Evolutionary conservation across 2,888 invertebrate species (phyloP), one percentile per base, ranked within the genome.

Genomic region (Epistrophe eligans): DNA sequence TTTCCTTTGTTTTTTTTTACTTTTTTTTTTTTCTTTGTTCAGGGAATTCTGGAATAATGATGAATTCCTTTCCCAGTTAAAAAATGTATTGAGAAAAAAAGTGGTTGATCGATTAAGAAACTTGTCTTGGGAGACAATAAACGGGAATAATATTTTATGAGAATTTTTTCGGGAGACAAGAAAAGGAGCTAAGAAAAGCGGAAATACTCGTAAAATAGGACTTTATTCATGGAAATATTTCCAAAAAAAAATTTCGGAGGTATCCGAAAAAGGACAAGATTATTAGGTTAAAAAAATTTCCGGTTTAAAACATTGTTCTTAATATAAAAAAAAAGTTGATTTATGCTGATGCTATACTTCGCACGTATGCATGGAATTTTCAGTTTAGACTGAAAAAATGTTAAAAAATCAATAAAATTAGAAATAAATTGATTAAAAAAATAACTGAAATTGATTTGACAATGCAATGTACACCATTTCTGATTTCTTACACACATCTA

Each of bases 41-140:
- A 45, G 45, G 64, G 45, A 50, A 71, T 40, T 19, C 32, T 32
- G 38, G 62, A 17, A 55, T 73, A 66, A 45, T 79, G 73, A 79
- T 73, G 73, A 58, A 73, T 67, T 73, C 38, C n/a, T 40, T 73
- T 73, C 79, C 32, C 50, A 79, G 50, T 11, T n/a, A 62, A 28
- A n/a, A 10, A 62, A 45, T 24, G 9, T 24, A 9, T 62, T 15
- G 0, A 7, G 24, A 15, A 62, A 43, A 62, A 64, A 45, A 11
- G 28, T 64, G 28, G 45, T 48, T 45, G 15, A 45, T 64, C 62
- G 43, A 45, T 64, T 45, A 9, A 64, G 4, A 64, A 64, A 64
- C 64, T 32, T 64, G 64, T 64, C 64, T 64, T 64, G 45, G 62
- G 15, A 43, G n/a, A 60, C 38, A 50, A 24, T 28, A 43, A 24